phyloP scores from a whole-genome alignment of 37 sponge, comb jelly and placozoan species.

The Dysidea cf. avara region DNA sequence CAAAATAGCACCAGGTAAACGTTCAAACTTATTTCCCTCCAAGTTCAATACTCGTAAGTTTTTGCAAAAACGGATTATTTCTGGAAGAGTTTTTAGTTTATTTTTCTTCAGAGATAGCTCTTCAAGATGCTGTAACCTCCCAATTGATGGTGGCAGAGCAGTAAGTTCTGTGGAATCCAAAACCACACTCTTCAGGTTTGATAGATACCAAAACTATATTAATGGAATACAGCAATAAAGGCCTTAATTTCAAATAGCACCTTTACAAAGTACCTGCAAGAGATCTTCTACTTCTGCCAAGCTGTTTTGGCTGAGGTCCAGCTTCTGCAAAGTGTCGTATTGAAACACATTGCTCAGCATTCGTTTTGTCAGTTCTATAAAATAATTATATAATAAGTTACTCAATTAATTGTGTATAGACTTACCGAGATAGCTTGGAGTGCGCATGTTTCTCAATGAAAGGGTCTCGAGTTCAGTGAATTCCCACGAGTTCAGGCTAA shows the following conservation, averaged over 20 bases:
- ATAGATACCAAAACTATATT: conserved; percentile 58
- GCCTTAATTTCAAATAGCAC: background rate
- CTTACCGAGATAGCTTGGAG: background rate
- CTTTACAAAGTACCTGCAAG: conserved; percentile 25
- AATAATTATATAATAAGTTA: background rate
- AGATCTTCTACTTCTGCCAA: conserved; percentile 24
- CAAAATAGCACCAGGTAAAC: conserved; percentile 41
- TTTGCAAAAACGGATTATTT: conserved; percentile 60
- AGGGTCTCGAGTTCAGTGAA: conserved; percentile 18
- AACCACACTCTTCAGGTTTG: conserved; percentile 42
- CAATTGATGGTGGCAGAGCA: conserved; percentile 52
- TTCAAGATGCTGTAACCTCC: conserved; percentile 58
- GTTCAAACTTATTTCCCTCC: conserved; percentile 18
- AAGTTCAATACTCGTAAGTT: conserved; percentile 35
- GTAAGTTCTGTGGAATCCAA: conserved; percentile 32
- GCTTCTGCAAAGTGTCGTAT: conserved; percentile 26
- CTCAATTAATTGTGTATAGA: background rate
- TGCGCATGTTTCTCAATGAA: conserved; percentile 10
- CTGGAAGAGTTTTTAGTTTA: conserved; percentile 43
- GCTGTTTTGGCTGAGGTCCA: conserved; percentile 28
- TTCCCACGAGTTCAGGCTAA: conserved; percentile 2
- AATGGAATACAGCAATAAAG: background rate
- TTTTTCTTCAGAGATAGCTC: conserved; percentile 47
- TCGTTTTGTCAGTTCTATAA: conserved; percentile 1
- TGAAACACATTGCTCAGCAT: conserved; percentile 33